phyloP scores from a whole-genome alignment of 2,888 invertebrate genomes.

The Mylabris sibirica region DNA sequence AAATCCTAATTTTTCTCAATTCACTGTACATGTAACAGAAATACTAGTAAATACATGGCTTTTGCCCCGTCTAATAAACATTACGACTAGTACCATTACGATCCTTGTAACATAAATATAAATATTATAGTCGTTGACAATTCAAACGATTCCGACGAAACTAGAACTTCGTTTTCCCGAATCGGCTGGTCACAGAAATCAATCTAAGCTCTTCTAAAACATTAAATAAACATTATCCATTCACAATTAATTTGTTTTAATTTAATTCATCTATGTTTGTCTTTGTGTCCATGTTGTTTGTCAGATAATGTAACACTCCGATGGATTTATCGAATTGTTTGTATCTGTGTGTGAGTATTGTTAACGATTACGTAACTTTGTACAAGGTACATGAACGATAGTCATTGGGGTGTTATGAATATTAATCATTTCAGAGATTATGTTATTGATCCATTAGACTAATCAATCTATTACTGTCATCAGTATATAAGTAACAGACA shows the following conservation, averaged over 20 bases:
- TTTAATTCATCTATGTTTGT: not conserved
- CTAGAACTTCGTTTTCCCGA: no score
- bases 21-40: no score
- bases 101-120: no score
- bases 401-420: slow-evolving; percentile 21
- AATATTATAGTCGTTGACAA: no score
- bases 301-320: not conserved
- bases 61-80: no score
- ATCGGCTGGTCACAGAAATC: no score
- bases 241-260: not conserved
- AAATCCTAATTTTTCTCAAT: no score
- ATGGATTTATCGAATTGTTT: slow-evolving; percentile 2
- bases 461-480: slow-evolving; percentile 2
- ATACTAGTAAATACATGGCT: no score
- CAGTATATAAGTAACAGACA: not conserved
- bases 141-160: no score
- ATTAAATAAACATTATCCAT: not conserved
- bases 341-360: slow-evolving; percentile 2
- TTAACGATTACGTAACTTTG: slow-evolving; percentile 18
- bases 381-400: slow-evolving; percentile 19
- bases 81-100: no score
- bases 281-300: slow-evolving; percentile 5
- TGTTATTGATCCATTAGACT: slow-evolving; percentile 6
- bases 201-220: no score
- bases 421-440: slow-evolving; percentile 18